Evolutionary conservation across 2,888 invertebrate species (phyloP).

Genomic region (Caenorhabditis virilis): DNA sequence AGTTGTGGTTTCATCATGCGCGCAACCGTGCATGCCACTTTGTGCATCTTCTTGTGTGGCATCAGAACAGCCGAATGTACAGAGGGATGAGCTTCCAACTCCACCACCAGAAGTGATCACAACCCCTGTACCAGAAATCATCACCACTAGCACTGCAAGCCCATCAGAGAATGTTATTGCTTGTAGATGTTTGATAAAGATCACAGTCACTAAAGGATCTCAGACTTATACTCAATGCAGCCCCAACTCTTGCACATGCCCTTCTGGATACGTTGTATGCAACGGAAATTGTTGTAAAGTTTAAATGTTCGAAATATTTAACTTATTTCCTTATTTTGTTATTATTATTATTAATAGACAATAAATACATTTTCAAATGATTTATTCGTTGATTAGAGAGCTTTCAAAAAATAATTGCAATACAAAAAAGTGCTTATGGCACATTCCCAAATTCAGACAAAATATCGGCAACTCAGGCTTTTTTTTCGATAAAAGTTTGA

Average conservation of each 20-base stretch:
- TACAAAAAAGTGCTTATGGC: too few species aligned
- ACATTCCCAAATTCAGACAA: too few species aligned
- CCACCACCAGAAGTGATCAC: slow-evolving; percentile 30
- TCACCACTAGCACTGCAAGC: slow-evolving; percentile 7
- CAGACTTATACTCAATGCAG: slow-evolving; percentile 16
- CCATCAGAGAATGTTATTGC: slow-evolving; percentile 11
- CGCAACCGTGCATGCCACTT: slow-evolving; percentile 23
- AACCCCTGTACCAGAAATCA: slow-evolving; percentile 11
- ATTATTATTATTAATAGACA: too few species aligned
- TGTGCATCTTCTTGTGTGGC: slow-evolving; percentile 25
- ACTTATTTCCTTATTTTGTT: too few species aligned
- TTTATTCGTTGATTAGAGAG: too few species aligned
- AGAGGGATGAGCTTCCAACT: slow-evolving; percentile 30
- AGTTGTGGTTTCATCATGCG: slow-evolving; percentile 11
- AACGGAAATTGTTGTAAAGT: slow-evolving; percentile 27
- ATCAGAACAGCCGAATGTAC: background rate
- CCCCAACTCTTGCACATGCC: slow-evolving; percentile 24
- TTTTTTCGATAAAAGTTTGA: too few species aligned
- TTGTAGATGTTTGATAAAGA: slow-evolving; percentile 35
- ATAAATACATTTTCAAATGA: too few species aligned
- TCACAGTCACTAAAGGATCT: slow-evolving; percentile 32
- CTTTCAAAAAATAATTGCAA: too few species aligned
- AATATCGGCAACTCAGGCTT: too few species aligned
- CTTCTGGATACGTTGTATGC: slow-evolving; percentile 22
- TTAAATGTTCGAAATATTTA: too few species aligned